Evolutionary conservation across 2,888 invertebrate species (phyloP), one percentile per base, ranked within the genome.

Genomic region (Ametastegia equiseti): DNA sequence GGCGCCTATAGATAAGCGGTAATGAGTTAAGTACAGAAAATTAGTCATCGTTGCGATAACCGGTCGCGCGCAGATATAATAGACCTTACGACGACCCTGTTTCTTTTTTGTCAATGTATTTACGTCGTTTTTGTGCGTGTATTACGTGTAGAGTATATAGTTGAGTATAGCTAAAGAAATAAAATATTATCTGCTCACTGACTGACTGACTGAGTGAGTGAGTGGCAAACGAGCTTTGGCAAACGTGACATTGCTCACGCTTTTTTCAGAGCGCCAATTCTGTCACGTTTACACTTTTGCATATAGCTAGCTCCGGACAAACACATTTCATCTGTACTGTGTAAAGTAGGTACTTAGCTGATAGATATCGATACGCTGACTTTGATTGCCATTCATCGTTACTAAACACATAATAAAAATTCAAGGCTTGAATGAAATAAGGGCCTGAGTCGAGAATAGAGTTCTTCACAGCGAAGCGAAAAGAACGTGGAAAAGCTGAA

Each of bases 31-130:
- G 60, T 27, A 63, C 60, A 45, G 78, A 78, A 63, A 78, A 78
- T 78, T 78, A 78, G 78, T 78, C 57, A 78, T 63, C 60, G 60
- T 78, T 78, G 19, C 39, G 78, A 78, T 63, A 78, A 78, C 42
- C 42, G 63, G 42, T 39, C 65, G 36, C 39, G 36, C 27, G 65
- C 39, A 67, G 39, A 67, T 67, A 67, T 67, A 39, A 75, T 13
- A 50, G 50, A 54, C 33, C 54, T 75, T 75, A 50, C 50, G 75
- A 19, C 19, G 75, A 75, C 75, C 54, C 75, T 54, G 50, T 75
- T 54, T 75, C 50, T 75, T 75, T 36, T 45, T 33, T 75, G 19
- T 39, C 15, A 6, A 1, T 67, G n/a, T 19, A 71, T n/a, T 4
- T 9, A 71, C 45, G 2, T 27, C 39, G 15, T 15, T 9, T 1